A percentile compares a stretch with the other conserved stretches of the same genome.
Evolutionary conservation across 2,888 invertebrate species (phyloP).

Genomic region (Plagodis dolabraria): DNA sequence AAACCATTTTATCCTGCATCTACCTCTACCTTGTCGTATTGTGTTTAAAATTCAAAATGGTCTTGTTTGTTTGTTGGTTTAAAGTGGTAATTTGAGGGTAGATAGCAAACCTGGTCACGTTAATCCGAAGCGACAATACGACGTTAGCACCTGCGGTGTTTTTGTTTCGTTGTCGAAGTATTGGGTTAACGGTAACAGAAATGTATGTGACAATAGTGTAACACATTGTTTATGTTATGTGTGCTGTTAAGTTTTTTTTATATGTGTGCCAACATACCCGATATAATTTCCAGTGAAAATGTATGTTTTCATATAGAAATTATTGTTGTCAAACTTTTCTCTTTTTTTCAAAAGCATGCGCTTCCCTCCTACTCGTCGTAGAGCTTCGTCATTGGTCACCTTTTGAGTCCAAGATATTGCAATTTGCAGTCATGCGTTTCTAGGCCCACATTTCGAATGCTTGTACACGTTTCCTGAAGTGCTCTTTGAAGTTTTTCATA

Average conservation of each 20-base stretch:
- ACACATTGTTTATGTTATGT: neutral
- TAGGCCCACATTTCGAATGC: too few species aligned
- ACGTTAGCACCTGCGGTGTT: conserved; percentile 41
- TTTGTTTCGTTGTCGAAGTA: conserved; percentile 26
- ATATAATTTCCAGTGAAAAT: too few species aligned
- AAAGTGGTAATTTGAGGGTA: conserved; percentile 11
- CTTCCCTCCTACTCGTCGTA: too few species aligned
- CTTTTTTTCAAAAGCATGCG: too few species aligned
- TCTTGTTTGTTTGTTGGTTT: neutral
- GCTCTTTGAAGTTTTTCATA: too few species aligned
- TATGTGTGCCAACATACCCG: too few species aligned
- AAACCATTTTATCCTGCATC: conserved; percentile 2
- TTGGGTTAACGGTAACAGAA: conserved; percentile 33
- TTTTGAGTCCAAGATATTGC: too few species aligned
- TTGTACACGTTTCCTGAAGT: too few species aligned
- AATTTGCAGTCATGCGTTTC: too few species aligned
- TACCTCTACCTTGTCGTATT: conserved; percentile 8
- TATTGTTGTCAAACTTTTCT: too few species aligned
- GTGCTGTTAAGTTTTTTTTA: neutral
- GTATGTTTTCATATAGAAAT: too few species aligned
- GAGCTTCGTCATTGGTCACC: too few species aligned
- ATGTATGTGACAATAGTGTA: conserved; percentile 13
- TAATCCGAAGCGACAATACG: conserved; percentile 40
- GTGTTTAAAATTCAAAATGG: conserved; percentile 16
- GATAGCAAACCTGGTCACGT: conserved; percentile 31